phyloP scores from a whole-genome alignment of 2,797 vertebrate species.

The Sebastolobus alascanus region DNA sequence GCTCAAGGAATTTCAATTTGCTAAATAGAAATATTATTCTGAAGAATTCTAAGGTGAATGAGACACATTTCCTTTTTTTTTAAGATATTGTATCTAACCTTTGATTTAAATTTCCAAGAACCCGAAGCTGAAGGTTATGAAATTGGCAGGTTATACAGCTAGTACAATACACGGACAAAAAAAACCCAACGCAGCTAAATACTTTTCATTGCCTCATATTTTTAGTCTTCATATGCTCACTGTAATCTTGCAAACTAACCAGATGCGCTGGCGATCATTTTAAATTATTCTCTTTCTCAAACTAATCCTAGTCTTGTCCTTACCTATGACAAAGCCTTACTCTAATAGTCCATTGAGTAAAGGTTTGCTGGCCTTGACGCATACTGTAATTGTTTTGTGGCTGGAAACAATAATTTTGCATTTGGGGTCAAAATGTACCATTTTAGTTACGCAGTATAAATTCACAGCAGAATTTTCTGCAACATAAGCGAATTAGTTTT shows the following conservation, averaged over 20 bases:
- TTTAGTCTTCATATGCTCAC: neutral
- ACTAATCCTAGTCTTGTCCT: neutral
- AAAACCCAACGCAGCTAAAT: neutral
- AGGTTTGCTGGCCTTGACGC: neutral
- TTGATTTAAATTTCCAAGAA: conserved; percentile 26
- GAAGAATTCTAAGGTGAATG: neutral
- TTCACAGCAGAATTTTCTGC: conserved; percentile 23
- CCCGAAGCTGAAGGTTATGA: neutral
- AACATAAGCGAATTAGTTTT: conserved; percentile 21
- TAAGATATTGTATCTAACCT: neutral
- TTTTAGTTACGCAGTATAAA: neutral
- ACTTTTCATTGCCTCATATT: neutral
- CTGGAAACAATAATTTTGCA: neutral
- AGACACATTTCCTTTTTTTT: conserved; percentile 3
- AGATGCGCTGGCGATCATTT: neutral
- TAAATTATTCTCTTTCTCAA: too few relatives aligned
- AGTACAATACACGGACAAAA: neutral
- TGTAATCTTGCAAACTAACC: neutral
- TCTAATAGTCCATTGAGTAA: neutral
- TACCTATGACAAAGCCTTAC: neutral
- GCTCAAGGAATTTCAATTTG: neutral
- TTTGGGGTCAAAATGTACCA: neutral
- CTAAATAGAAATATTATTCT: neutral
- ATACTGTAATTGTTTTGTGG: neutral
- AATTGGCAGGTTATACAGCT: neutral